Evolutionary conservation across 2,797 vertebrate genomes (phyloP), one percentile per base, ranked within the genome.

Genomic region (Cottoperca gobio): DNA sequence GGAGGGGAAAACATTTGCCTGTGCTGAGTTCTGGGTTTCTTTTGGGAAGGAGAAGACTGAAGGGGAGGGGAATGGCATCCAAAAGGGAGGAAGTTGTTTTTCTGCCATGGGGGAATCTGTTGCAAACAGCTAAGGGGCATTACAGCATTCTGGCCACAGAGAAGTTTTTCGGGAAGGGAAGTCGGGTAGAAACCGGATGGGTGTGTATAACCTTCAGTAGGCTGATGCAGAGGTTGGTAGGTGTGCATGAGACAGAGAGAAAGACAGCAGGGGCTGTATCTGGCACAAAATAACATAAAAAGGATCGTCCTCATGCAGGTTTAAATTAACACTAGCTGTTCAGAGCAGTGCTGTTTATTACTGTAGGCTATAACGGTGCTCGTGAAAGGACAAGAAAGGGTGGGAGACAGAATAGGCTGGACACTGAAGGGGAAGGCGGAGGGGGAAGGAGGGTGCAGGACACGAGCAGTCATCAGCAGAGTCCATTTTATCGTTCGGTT

Each of bases 31-130:
- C 89, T 87, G 78, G 85, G 82, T 87, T 92, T 89, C 83, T 90
- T 92, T 91, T 90, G 76, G 85, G 86, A 83, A 91, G 75, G 78
- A 85, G 84, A 86, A 70, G 79, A 86, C 79, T 80, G 76, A 46
- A 85, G 83, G 86, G 86, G 79, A 84, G 87, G 79, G 87, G 89
- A 93, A 86, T 71, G 83, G 83, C 70, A 92, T 95, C 94, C 94
- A 94, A 94, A 92, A 94, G 90, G 92, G 94, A 95, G 94, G 94
- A 96, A 94, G 94, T 95, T 93, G 91, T 69, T 75, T 74, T 74
- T 79, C 68, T 76, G 75, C 77, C 64, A 73, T 77, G 50, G 71
- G 76, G 86, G 84, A 89, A 83, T 92, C 84, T 82, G 76, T 83
- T 85, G 80, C 87, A 81, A 88, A 89, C 83, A 73, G 81, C 79